A percentile compares a stretch with the other conserved stretches of the same genome.
Conservation (phyloP, 2,113 vertebrate species). For the Kryptolebias marmoratus region DNA sequence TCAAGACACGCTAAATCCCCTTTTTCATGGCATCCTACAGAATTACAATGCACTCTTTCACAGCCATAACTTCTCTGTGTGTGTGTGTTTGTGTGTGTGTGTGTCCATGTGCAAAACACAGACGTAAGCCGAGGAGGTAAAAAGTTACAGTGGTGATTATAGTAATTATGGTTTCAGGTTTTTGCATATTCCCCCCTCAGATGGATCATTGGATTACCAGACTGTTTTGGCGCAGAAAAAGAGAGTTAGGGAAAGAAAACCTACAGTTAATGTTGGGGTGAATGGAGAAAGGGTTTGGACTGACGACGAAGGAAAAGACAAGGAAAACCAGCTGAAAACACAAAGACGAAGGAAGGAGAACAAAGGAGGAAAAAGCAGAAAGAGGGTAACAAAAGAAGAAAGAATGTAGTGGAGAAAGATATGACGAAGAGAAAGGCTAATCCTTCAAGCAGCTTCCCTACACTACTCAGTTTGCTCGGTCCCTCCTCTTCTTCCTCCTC, state of each 20-base stretch:
- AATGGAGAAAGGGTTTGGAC: not conserved
- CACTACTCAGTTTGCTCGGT: slow-evolving; percentile 17
- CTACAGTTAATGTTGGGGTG: slow-evolving; percentile 49
- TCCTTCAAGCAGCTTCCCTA: slow-evolving; percentile 62
- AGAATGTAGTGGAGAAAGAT: slow-evolving; percentile 48
- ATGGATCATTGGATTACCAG: slow-evolving; percentile 66
- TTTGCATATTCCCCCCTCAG: slow-evolving; percentile 63
- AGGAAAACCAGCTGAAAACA: slow-evolving; percentile 12
- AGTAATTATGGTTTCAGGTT: slow-evolving; percentile 79
- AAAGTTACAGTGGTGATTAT: slow-evolving; percentile 72
- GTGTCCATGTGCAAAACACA: slow-evolving; percentile 36
- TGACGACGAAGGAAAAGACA: slow-evolving; percentile 23
- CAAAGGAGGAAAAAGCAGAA: slow-evolving; percentile 3
- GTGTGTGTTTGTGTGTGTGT: slow-evolving; percentile 10
- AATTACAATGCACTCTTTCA: slow-evolving; percentile 63
- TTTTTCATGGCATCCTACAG: slow-evolving; percentile 55
- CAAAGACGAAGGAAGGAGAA: slow-evolving; percentile 18
- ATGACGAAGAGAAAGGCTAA: slow-evolving; percentile 58
- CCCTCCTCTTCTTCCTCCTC: slow-evolving; percentile 18
- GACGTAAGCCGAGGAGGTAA: slow-evolving; percentile 66
- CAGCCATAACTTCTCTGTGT: slow-evolving; percentile 12
- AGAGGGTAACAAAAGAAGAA: slow-evolving; percentile 39
- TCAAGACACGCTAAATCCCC: slow-evolving; percentile 54
- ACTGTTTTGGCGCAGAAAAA: slow-evolving; percentile 36
- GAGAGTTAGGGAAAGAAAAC: slow-evolving; percentile 12